Conservation (phyloP, 2,888 invertebrate species). For the Rotaria socialis region DNA sequence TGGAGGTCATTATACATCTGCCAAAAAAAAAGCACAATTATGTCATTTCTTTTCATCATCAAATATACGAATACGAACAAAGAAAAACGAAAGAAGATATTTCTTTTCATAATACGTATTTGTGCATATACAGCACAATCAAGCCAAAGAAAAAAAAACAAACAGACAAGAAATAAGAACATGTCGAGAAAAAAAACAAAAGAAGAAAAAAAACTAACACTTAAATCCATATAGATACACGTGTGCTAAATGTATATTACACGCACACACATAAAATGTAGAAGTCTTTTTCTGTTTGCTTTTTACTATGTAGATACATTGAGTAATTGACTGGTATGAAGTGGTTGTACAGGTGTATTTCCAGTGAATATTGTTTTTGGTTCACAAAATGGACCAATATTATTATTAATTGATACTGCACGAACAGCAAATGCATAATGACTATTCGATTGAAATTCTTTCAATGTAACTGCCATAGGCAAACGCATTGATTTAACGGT, state of each 20-base stretch:
- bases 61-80: constrained; percentile 3
- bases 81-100: background rate
- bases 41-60: constrained; percentile 10
- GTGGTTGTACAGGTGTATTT: background rate
- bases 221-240: background rate
- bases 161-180: background rate
- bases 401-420: background rate
- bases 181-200: background rate
- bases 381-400: constrained; percentile 20
- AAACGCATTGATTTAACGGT: background rate
- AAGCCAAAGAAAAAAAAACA: background rate
- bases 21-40: background rate
- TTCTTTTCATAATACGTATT: background rate
- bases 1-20: constrained; percentile 24
- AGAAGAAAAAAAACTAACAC: background rate
- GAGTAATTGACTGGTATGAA: background rate
- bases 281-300: background rate
- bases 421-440: constrained; percentile 36
- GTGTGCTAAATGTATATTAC: background rate
- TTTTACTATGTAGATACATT: background rate
- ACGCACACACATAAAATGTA: background rate
- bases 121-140: constrained; percentile 12
- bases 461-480: constrained; percentile 15
- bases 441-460: constrained; percentile 30
- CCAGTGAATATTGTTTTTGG: constrained; percentile 10